Percentiles rank a stretch among this genome's conserved stretches.
phyloP scores from a whole-genome alignment of 2,797 vertebrate species.

The Prunella strophiata region DNA sequence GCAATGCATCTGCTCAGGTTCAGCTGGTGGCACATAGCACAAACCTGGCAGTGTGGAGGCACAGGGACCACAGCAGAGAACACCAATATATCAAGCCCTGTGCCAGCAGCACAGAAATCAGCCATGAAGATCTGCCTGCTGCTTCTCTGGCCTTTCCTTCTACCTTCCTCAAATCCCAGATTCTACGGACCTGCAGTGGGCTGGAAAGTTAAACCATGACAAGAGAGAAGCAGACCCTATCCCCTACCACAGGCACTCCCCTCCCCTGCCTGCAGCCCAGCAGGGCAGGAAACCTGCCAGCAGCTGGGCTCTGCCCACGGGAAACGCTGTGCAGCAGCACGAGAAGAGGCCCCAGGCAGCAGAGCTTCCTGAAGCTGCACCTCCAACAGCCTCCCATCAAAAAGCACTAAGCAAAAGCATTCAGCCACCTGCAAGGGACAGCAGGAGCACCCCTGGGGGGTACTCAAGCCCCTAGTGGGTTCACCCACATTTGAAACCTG shows the following conservation, averaged over 20 bases:
- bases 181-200: fast-evolving
- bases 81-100: fast-evolving
- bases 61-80: background rate
- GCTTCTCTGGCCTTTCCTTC: background rate
- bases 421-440: background rate
- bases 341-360: background rate
- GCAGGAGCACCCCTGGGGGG: background rate
- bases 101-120: background rate
- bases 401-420: background rate
- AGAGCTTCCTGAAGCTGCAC: slow-evolving; percentile 52
- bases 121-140: background rate
- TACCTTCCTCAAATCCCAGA: background rate
- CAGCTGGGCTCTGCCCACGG: background rate
- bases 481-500: background rate
- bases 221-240: background rate
- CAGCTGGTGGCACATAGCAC: background rate
- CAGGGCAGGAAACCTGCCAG: background rate
- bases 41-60: fast-evolving
- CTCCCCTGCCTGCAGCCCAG: background rate
- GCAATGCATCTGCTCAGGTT: background rate
- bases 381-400: background rate
- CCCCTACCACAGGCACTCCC: background rate
- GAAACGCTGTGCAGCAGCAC: background rate
- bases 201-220: background rate
- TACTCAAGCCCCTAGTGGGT: background rate